phyloP scores from a whole-genome alignment of 2,113 vertebrate genomes.

The Scopus umbretta region DNA sequence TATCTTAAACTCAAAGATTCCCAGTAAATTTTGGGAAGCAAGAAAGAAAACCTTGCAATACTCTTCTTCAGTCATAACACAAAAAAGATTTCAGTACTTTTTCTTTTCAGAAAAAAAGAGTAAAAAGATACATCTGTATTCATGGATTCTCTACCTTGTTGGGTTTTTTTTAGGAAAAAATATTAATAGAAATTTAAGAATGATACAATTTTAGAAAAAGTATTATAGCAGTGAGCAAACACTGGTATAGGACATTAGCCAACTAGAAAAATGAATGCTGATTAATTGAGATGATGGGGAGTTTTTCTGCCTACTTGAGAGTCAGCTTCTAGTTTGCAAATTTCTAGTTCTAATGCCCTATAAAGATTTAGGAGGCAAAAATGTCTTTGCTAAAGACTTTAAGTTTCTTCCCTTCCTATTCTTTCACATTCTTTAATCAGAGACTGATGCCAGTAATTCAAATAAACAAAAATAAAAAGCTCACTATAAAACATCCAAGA shows the following conservation, averaged over 20 bases:
- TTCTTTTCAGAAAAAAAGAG: not conserved
- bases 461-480: not conserved
- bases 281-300: not conserved
- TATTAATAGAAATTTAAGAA: not conserved
- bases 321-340: not conserved
- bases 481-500: not conserved
- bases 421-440: not conserved
- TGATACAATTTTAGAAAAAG: not conserved
- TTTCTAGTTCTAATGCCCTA: not conserved
- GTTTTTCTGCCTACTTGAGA: not conserved
- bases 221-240: not conserved
- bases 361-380: not conserved
- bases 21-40: not conserved
- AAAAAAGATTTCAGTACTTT: not conserved
- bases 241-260: not conserved
- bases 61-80: not conserved
- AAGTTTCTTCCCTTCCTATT: not conserved
- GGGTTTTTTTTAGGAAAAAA: not conserved
- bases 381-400: not conserved
- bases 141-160: not conserved
- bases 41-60: not conserved
- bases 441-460: not conserved
- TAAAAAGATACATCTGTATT: not conserved
- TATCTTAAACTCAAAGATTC: not conserved
- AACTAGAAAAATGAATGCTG: not conserved